Percentiles rank a stretch among this genome's conserved stretches.
Evolutionary conservation across 1,140 invertebrate genomes (phyloP).

Genomic region (Nephotettix cincticeps): DNA sequence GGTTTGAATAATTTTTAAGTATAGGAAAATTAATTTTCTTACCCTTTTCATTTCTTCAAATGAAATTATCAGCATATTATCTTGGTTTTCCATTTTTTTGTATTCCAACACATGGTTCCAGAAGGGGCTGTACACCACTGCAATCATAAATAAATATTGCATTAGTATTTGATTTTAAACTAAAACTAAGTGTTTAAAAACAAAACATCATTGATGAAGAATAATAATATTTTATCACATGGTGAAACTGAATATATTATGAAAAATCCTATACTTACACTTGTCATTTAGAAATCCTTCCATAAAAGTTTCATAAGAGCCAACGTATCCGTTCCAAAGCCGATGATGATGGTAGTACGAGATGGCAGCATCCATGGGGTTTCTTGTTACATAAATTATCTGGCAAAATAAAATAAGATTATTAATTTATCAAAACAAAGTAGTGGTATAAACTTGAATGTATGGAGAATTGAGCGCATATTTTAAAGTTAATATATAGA

Average conservation of each 20-base stretch:
- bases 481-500: no score
- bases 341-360: conserved; percentile 60
- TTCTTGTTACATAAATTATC: conserved; percentile 62
- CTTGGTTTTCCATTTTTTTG: conserved; percentile 47
- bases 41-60: conserved; percentile 51
- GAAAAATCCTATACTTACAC: conserved; percentile 36
- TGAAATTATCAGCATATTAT: conserved; percentile 50
- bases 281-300: conserved; percentile 49
- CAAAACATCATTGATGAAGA: no score
- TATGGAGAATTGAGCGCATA: no score
- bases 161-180: no score
- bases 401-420: conserved; percentile 37
- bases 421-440: no score
- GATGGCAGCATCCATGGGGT: conserved; percentile 62
- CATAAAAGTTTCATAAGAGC: conserved; percentile 50
- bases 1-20: no score
- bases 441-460: no score
- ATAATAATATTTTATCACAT: no score
- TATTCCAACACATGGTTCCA: conserved; percentile 44
- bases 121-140: conserved; percentile 42
- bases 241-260: no score
- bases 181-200: no score
- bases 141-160: no score
- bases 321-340: conserved; percentile 47
- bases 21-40: no score